phyloP scores from a whole-genome alignment of 2,113 vertebrate species.

The Trematomus loennbergii region DNA sequence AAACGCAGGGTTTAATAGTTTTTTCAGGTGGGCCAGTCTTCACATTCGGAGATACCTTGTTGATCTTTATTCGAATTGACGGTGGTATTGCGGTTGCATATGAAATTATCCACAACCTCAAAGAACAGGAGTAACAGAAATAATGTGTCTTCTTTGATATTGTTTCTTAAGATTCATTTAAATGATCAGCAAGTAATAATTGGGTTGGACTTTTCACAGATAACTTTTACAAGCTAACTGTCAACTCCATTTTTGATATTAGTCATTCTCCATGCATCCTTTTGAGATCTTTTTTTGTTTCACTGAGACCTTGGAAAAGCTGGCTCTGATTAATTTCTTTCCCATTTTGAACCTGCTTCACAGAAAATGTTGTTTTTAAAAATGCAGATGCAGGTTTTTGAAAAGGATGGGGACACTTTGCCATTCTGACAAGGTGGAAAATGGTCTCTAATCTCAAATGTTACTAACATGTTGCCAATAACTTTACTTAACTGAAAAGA shows the following conservation, averaged over 20 bases:
- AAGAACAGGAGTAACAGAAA: background rate
- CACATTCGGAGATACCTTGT: background rate
- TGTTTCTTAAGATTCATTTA: background rate
- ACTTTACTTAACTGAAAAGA: too few species aligned
- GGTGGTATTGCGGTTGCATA: conserved; percentile 3
- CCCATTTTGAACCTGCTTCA: background rate
- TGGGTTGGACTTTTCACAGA: background rate
- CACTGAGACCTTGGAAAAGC: background rate
- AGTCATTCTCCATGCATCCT: background rate
- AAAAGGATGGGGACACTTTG: too few species aligned
- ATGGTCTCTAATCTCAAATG: too few species aligned
- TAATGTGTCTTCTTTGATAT: background rate
- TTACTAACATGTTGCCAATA: too few species aligned
- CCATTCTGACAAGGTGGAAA: too few species aligned
- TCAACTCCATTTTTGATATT: background rate
- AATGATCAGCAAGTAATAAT: background rate
- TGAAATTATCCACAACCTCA: background rate
- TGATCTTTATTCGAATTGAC: background rate
- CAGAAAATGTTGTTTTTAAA: too few species aligned
- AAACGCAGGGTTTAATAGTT: background rate
- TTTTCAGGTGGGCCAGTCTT: background rate
- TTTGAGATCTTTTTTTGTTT: conserved; percentile 2
- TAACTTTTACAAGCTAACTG: background rate
- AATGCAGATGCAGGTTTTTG: too few species aligned
- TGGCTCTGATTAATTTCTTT: background rate